Evolutionary conservation across 2,888 invertebrate genomes (phyloP), one percentile per base, ranked within the genome.

Genomic region (Acanthosepion pharaonis): DNA sequence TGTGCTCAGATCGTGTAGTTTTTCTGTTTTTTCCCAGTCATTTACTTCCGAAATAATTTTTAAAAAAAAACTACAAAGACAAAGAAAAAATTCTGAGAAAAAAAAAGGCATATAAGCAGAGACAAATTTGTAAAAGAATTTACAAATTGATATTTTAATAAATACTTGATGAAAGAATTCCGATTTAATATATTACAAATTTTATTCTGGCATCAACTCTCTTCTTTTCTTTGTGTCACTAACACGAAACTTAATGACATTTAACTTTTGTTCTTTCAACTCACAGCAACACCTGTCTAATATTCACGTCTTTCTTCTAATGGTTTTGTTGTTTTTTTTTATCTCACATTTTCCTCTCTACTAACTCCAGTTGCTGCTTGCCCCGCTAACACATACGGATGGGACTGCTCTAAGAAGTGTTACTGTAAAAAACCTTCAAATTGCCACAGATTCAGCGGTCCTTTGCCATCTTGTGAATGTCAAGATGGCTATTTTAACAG

Each of bases 361-460:
- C 78, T 94, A 49, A 94, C 94, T 95, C 91, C 95, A 96, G 96
- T 96, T 93, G 95, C 95, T 4, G 94, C 95, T 18, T 97, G 97
- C 95, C 96, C 96, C 0, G 95, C 94, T 20, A 96, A 97, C 95
- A 95, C 95, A 5, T 97, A 96, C 94, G 96, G 96, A 25, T 97
- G 97, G 97, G 96, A 96, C 49, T 97, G 97, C 94, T 95, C 96
- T 28, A 95, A 96, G 94, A 95, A 95, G 64, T 96, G 97, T 95
- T 96, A 96, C 94, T 97, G 97, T 95, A 95, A 95, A 94, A 96
- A 96, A 91, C 95, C 96, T 49, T 94, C 95, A 18, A 96, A 96
- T 95, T 96, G 97, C 95, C 96, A 96, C 95, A 95, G 97, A 51
- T 96, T 96, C 94, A 95, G 96, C 18, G 97, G 97, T 20, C 96